Percentiles rank a stretch among this genome's conserved stretches.
phyloP scores from a whole-genome alignment of 64 coral and sea anemone genomes.

The Stichodactyla helianthus region DNA sequence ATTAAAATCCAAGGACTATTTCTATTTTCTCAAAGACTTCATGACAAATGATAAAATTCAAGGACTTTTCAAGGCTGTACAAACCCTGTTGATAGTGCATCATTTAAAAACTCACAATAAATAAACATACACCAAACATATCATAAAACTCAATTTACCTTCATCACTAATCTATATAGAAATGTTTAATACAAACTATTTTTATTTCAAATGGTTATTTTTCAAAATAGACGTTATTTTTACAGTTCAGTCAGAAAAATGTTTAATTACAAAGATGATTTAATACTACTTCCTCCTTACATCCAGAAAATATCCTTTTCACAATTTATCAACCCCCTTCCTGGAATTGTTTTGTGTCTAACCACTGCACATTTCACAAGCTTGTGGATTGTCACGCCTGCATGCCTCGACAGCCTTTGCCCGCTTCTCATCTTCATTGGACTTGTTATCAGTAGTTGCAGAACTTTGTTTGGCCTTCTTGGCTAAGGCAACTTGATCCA shows the following conservation, averaged over 20 bases:
- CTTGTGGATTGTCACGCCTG: constrained; percentile 61
- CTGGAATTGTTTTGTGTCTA: not conserved
- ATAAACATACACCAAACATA: not conserved
- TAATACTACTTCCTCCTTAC: not conserved
- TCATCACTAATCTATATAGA: too few relatives aligned
- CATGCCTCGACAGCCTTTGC: constrained; percentile 43
- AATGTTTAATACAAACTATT: too few relatives aligned
- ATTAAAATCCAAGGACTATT: too few relatives aligned
- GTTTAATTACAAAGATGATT: not conserved
- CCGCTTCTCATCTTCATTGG: constrained; percentile 36
- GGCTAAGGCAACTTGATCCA: constrained; percentile 70
- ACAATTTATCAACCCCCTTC: not conserved
- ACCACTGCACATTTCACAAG: constrained; percentile 78
- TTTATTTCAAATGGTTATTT: not conserved
- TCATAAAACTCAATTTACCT: not conserved
- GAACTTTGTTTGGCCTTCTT: constrained; percentile 36
- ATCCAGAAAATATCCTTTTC: not conserved
- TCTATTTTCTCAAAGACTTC: too few relatives aligned
- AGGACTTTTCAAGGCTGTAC: too few relatives aligned
- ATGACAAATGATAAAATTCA: too few relatives aligned
- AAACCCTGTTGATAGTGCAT: too few relatives aligned
- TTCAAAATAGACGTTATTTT: too few relatives aligned
- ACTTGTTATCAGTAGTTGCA: not conserved
- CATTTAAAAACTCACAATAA: not conserved
- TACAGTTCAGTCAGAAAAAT: not conserved